Evolutionary conservation across 53 echinoderm and acorn worm genomes (phyloP).

Genomic region (Crossaster papposus): DNA sequence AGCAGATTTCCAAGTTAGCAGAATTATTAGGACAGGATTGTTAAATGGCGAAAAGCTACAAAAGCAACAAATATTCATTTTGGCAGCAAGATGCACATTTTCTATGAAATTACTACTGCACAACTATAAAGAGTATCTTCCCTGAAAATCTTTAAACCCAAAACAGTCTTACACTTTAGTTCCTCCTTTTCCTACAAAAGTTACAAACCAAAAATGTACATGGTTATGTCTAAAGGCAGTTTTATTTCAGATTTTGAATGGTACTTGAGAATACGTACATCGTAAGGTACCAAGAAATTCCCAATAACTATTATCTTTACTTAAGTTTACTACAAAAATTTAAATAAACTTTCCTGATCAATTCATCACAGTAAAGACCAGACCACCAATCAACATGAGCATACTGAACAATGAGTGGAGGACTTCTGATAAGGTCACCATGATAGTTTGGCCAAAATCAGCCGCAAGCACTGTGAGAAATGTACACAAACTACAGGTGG

Average conservation of each 20-base stretch:
- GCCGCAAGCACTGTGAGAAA: too few relatives aligned
- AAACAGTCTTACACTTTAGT: background rate
- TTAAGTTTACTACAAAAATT: background rate
- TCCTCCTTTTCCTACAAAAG: background rate
- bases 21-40: background rate
- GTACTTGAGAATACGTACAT: background rate
- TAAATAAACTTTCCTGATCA: background rate
- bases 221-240: background rate
- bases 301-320: background rate
- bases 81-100: background rate
- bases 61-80: background rate
- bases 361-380: background rate
- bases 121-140: background rate
- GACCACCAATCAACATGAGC: too few relatives aligned
- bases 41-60: background rate
- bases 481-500: background rate
- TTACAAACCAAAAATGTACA: background rate
- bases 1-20: background rate
- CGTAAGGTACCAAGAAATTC: background rate
- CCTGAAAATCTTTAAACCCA: background rate
- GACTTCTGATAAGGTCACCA: too few relatives aligned
- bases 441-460: too few relatives aligned
- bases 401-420: too few relatives aligned
- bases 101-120: background rate
- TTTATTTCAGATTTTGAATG: background rate